Evolutionary conservation across 2,888 invertebrate genomes (phyloP).

Genomic region (Selenia dentaria): DNA sequence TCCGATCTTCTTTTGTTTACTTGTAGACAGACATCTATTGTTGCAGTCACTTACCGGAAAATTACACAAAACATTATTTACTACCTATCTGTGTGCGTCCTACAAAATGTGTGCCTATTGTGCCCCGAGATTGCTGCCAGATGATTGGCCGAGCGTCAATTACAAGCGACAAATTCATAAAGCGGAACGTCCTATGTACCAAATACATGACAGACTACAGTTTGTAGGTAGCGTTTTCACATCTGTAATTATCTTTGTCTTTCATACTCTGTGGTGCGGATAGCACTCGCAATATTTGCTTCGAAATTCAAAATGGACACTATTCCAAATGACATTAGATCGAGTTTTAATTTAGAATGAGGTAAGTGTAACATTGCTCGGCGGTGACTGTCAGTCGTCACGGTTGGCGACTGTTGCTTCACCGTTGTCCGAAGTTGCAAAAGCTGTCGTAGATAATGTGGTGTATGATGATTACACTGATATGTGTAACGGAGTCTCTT

Average conservation of each 20-base stretch:
- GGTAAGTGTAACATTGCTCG: conserved; percentile 40
- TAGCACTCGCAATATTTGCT: conserved; percentile 27
- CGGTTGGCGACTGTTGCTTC: conserved; percentile 71
- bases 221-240: conserved; percentile 30
- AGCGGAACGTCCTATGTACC: conserved; percentile 41
- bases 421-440: conserved; percentile 67
- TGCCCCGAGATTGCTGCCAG: conserved; percentile 38
- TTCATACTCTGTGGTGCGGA: conserved; percentile 34
- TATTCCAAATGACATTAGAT: conserved; percentile 23
- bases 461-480: conserved; percentile 64
- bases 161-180: conserved; percentile 65
- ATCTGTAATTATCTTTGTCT: conserved; percentile 29
- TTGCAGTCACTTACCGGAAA: conserved; percentile 72
- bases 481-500: conserved; percentile 72
- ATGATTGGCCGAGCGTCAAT: conserved; percentile 58
- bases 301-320: conserved; percentile 17
- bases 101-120: conserved; percentile 43
- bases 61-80: conserved; percentile 64
- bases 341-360: conserved; percentile 27
- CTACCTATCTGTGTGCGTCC: conserved; percentile 39
- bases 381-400: conserved; percentile 69
- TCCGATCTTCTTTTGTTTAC: conserved; percentile 63
- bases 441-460: conserved; percentile 70
- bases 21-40: conserved; percentile 66
- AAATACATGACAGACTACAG: conserved; percentile 15